Percentiles rank a stretch among this genome's conserved stretches.
These are phyloP conservation scores for Papilio glaucus DNA, from an alignment of 1,140 invertebrate genomes.

Conservation along the genomic window DNA sequence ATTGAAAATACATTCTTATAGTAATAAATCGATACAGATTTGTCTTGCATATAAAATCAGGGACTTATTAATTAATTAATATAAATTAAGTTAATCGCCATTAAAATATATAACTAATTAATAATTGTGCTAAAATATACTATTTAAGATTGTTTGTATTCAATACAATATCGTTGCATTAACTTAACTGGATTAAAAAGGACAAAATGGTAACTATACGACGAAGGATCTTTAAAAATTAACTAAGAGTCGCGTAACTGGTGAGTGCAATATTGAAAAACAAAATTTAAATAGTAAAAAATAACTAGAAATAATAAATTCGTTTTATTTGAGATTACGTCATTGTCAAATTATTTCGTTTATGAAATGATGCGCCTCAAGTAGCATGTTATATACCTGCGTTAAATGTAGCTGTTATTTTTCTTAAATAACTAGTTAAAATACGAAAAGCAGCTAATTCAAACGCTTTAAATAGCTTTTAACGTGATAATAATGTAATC, in stretches of 20 bases:
- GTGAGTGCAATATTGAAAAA: neutral
- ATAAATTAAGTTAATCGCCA: neutral
- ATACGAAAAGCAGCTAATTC: neutral
- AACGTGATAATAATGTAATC: neutral
- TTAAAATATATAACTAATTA: constrained; percentile 28
- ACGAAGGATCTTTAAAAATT: neutral
- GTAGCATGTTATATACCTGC: neutral
- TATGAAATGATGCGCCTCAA: neutral
- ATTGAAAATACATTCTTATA: constrained; percentile 25
- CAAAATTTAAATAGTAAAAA: constrained; percentile 2
- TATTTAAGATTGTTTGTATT: neutral
- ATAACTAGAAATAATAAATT: neutral
- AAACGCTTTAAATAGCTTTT: neutral
- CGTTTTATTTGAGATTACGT: neutral
- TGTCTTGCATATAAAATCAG: constrained; percentile 25
- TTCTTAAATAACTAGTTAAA: no score
- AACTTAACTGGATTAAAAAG: constrained; percentile 9
- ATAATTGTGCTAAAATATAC: constrained; percentile 28
- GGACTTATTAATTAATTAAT: constrained; percentile 1
- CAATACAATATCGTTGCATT: neutral
- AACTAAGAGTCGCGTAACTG: neutral
- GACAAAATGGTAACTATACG: constrained; percentile 6
- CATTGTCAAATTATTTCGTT: neutral
- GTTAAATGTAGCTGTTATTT: neutral
- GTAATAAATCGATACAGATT: constrained; percentile 8